Conservation (phyloP, 2,888 invertebrate species). For the Cheilosia scutellata region DNA sequence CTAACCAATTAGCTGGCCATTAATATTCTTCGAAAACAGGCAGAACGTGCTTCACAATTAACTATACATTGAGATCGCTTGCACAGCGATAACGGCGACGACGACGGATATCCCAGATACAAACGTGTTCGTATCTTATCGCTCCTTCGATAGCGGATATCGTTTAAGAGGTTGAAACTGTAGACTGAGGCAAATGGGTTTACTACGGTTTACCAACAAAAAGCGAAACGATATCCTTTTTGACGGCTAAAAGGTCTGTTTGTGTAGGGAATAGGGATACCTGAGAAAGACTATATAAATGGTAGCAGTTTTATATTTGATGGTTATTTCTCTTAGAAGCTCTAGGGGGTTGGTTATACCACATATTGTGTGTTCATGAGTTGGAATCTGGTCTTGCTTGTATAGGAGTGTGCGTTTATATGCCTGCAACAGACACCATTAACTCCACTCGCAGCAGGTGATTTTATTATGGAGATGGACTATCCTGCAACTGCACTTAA, state of each 20-base stretch:
- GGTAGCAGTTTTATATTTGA: neutral
- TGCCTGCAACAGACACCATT: neutral
- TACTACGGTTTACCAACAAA: neutral
- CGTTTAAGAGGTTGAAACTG: conserved; percentile 2
- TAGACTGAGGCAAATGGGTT: neutral
- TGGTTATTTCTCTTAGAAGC: neutral
- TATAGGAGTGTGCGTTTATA: neutral
- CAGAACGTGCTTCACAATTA: conserved; percentile 45
- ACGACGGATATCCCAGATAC: conserved; percentile 37
- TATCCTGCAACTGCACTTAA: too few relatives aligned
- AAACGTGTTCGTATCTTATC: conserved; percentile 28
- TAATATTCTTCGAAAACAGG: conserved; percentile 67
- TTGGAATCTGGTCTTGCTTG: neutral
- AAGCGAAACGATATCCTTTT: neutral
- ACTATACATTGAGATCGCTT: conserved; percentile 8
- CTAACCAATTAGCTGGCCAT: conserved; percentile 67
- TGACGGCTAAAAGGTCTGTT: neutral
- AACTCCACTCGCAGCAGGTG: neutral
- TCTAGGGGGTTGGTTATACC: neutral
- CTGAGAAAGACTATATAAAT: neutral
- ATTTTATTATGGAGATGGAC: neutral
- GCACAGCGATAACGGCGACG: neutral
- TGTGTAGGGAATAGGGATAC: neutral
- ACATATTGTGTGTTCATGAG: neutral
- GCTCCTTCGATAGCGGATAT: neutral